Evolutionary conservation across 2,113 vertebrate genomes (phyloP).

Genomic region (Eptatretus burgeri): DNA sequence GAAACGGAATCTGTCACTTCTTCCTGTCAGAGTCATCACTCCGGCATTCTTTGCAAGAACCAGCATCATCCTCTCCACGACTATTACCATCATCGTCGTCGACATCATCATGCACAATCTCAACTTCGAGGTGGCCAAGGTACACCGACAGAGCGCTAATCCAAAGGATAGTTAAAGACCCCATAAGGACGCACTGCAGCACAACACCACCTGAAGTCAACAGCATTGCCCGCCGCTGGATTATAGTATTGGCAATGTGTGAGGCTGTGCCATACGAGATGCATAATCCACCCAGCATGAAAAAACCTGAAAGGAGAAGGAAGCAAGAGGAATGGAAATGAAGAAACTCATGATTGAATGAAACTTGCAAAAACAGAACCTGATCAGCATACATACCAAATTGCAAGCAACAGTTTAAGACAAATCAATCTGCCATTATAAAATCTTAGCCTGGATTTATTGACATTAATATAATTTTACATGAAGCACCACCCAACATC

Average conservation of each 20-base stretch:
- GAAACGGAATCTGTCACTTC: too few relatives aligned
- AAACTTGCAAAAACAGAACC: too few relatives aligned
- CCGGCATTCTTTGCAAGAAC: too few relatives aligned
- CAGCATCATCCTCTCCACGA: too few relatives aligned
- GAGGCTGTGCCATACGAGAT: conserved; percentile 33
- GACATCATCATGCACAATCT: conserved; percentile 30
- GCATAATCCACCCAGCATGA: conserved; percentile 40
- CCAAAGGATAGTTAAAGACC: conserved; percentile 32
- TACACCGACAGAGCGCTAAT: conserved; percentile 51
- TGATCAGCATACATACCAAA: too few relatives aligned
- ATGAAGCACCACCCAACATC: too few relatives aligned
- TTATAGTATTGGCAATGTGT: conserved; percentile 28
- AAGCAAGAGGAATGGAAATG: not conserved
- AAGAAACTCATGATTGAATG: too few relatives aligned
- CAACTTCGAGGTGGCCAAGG: conserved; percentile 44
- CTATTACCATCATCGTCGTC: conserved; percentile 17
- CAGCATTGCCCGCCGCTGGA: conserved; percentile 36
- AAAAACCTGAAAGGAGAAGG: conserved; percentile 27
- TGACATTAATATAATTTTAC: too few relatives aligned
- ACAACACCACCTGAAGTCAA: conserved; percentile 26
- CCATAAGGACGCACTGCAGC: conserved; percentile 19
- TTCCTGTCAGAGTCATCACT: too few relatives aligned
- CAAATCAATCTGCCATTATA: too few relatives aligned
- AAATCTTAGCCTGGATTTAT: too few relatives aligned
- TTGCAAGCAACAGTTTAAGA: too few relatives aligned